phyloP scores from a whole-genome alignment of 1,140 invertebrate genomes.

The Anastrepha obliqua region DNA sequence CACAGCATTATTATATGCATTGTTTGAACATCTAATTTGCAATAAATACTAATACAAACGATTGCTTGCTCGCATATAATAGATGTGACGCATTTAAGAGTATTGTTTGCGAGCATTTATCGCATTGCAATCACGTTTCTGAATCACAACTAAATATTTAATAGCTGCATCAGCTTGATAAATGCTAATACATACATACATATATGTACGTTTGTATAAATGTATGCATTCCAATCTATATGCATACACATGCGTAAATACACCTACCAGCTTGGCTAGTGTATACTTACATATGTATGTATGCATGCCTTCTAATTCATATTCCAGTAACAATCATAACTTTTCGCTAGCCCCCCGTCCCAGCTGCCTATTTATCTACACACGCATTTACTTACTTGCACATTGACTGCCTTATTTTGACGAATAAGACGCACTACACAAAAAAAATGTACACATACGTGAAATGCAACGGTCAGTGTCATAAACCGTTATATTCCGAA shows the following conservation, averaged over 20 bases:
- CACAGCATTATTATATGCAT: neutral
- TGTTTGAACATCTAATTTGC: neutral
- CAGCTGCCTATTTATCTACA: neutral
- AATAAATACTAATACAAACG: too few relatives aligned
- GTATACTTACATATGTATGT: neutral
- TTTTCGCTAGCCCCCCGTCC: neutral
- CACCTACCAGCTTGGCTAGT: too few relatives aligned
- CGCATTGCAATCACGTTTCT: neutral
- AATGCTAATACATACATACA: too few relatives aligned
- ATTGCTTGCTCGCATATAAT: too few relatives aligned
- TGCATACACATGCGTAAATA: too few relatives aligned
- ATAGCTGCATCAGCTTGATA: neutral
- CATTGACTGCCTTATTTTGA: neutral
- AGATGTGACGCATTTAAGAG: too few relatives aligned
- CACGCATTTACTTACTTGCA: neutral
- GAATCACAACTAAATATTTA: neutral
- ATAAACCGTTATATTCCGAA: slow-evolving; percentile 24
- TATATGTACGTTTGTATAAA: too few relatives aligned
- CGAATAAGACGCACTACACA: neutral
- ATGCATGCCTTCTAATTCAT: neutral
- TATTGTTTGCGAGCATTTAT: neutral
- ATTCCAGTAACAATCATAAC: neutral
- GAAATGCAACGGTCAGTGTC: neutral
- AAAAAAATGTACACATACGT: neutral
- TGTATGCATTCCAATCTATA: too few relatives aligned